Conservation (phyloP, 2,113 vertebrate genomes). For the Girardinichthys multiradiatus region DNA sequence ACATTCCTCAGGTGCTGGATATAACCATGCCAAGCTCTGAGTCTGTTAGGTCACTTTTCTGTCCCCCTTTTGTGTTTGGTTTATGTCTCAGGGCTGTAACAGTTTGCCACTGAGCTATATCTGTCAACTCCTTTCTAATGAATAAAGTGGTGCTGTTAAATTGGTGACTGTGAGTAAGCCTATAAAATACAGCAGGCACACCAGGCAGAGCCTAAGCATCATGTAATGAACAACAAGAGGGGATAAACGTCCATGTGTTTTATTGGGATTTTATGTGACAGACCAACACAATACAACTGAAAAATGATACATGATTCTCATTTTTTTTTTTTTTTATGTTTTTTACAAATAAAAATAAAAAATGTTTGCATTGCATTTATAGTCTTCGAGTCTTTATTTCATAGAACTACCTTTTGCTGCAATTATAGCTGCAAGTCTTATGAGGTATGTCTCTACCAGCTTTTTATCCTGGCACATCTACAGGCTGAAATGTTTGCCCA, state of each 20-base stretch:
- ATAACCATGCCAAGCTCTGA: constrained; percentile 45
- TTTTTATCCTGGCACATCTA: background rate
- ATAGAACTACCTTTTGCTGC: background rate
- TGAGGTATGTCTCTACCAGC: background rate
- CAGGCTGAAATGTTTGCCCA: background rate
- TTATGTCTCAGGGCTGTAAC: constrained; percentile 41
- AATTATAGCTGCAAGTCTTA: background rate
- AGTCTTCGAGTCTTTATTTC: no score
- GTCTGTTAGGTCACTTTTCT: constrained; percentile 44
- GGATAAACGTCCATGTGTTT: background rate
- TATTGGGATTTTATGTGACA: background rate
- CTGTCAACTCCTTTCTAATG: constrained; percentile 9
- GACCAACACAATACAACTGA: background rate
- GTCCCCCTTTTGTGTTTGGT: constrained; percentile 17
- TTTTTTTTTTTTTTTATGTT: background rate
- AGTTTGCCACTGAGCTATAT: constrained; percentile 23
- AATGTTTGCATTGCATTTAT: background rate
- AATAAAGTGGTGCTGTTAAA: constrained; percentile 33
- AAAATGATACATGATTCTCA: background rate
- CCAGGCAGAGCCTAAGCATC: constrained; percentile 31
- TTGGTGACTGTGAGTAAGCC: constrained; percentile 1
- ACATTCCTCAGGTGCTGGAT: constrained; percentile 56
- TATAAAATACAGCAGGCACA: background rate
- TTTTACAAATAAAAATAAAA: background rate
- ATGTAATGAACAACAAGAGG: background rate